These are phyloP conservation scores for Drosophila bocqueti DNA, from an alignment of 1,140 invertebrate species.

Conservation along the genomic window DNA sequence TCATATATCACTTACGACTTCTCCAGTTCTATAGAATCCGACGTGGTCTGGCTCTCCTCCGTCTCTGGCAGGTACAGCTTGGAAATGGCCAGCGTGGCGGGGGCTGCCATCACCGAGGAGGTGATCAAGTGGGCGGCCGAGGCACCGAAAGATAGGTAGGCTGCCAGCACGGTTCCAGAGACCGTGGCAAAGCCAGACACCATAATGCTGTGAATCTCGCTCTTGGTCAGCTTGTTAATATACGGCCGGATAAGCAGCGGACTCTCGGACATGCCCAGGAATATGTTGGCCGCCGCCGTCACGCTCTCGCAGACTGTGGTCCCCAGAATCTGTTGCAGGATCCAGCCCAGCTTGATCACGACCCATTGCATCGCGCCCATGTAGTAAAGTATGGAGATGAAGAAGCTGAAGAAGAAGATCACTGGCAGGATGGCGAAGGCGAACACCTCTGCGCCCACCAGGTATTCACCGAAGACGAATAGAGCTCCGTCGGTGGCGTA, in stretches of 20 bases:
- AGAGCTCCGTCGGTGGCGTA: conserved; percentile 91
- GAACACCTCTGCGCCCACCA: conserved; percentile 89
- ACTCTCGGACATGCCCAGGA: conserved; percentile 96
- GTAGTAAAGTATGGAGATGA: conserved; percentile 95
- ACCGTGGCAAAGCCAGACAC: conserved; percentile 97
- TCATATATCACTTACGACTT: conserved; percentile 86
- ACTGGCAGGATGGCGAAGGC: conserved; percentile 94
- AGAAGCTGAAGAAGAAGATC: conserved; percentile 96
- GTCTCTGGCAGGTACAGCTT: conserved; percentile 97
- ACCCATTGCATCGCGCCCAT: conserved; percentile 94
- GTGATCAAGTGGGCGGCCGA: conserved; percentile 93
- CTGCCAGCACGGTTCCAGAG: conserved; percentile 95
- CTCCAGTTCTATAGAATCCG: conserved; percentile 88
- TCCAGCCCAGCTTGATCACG: conserved; percentile 93
- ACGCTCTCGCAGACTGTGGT: conserved; percentile 97
- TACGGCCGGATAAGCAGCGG: conserved; percentile 95
- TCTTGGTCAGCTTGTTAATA: conserved; percentile 91
- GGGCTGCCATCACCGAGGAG: conserved; percentile 97
- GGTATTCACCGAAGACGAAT: conserved; percentile 93
- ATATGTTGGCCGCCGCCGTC: conserved; percentile 95
- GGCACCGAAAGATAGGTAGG: conserved; percentile 96
- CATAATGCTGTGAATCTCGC: conserved; percentile 97
- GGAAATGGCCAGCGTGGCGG: conserved; percentile 94
- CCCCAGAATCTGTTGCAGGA: conserved; percentile 90
- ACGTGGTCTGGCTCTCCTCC: conserved; percentile 89